These are phyloP conservation scores for Eidolon helvum DNA, from an alignment of 2,113 vertebrate genomes.

Conservation along the genomic window DNA sequence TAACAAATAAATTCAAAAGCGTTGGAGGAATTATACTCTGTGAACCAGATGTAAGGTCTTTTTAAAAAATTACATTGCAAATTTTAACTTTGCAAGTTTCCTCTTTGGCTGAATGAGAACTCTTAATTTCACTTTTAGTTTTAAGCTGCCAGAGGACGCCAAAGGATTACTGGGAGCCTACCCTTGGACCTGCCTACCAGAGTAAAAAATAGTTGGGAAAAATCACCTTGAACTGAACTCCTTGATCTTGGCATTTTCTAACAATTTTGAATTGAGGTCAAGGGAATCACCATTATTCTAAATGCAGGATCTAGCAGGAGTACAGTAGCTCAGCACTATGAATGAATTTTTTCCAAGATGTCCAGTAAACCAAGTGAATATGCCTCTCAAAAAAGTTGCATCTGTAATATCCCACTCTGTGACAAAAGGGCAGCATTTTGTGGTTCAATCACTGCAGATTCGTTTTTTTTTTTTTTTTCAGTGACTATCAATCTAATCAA, in stretches of 20 bases:
- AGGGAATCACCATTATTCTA: background rate
- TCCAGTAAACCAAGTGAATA: background rate
- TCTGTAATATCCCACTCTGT: background rate
- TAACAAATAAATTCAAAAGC: constrained; percentile 13
- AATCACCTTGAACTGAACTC: background rate
- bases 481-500: background rate
- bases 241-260: background rate
- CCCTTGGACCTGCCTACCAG: background rate
- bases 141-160: background rate
- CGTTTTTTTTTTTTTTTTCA: too few relatives aligned
- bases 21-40: background rate
- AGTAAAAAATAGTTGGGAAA: background rate
- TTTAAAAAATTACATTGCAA: background rate
- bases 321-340: background rate
- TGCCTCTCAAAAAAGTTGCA: background rate
- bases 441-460: background rate
- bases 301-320: background rate
- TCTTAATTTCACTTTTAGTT: background rate
- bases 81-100: background rate
- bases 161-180: background rate
- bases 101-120: background rate
- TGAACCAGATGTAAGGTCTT: background rate
- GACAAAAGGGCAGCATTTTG: background rate
- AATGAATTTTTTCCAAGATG: background rate
- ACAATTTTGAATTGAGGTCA: background rate